Evolutionary conservation across 2,113 vertebrate species (phyloP).

Genomic region (Carassius gibelio): DNA sequence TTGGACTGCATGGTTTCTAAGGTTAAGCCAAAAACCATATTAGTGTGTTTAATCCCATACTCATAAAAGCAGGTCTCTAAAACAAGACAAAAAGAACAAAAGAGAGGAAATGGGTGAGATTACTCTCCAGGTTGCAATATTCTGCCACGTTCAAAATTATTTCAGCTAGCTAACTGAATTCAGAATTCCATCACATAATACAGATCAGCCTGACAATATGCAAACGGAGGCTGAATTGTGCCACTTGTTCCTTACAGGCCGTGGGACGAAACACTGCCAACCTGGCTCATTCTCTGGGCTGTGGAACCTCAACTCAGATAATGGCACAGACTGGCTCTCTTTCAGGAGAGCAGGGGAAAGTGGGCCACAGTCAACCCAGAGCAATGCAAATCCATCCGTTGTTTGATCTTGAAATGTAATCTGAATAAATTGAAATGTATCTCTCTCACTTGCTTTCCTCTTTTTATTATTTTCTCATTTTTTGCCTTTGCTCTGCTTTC

Average conservation of each 20-base stretch:
- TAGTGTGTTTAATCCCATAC: neutral
- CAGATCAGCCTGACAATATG: neutral
- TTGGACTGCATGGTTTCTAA: neutral
- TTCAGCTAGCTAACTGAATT: neutral
- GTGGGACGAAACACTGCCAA: constrained; percentile 58
- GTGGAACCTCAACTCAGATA: constrained; percentile 64
- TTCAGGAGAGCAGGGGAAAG: constrained; percentile 57
- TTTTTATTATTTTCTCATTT: constrained; percentile 24
- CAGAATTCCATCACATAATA: neutral
- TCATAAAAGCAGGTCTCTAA: neutral
- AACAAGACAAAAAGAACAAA: neutral
- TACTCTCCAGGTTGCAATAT: neutral
- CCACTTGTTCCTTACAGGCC: constrained; percentile 37
- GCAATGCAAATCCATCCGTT: constrained; percentile 28
- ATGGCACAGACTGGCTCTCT: neutral
- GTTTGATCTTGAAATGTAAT: constrained; percentile 34
- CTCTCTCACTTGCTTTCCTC: constrained; percentile 64
- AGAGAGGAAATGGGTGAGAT: neutral
- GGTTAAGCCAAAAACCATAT: constrained; percentile 3
- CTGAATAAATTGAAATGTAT: constrained; percentile 25
- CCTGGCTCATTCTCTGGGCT: constrained; percentile 71
- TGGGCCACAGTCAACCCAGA: constrained; percentile 30
- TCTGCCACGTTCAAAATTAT: neutral
- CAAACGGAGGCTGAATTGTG: constrained; percentile 47
- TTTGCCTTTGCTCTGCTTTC: constrained; percentile 64